Base-by-base conservation (phyloP, 2,888 invertebrate species). In the Griposia aprilina region DNA sequence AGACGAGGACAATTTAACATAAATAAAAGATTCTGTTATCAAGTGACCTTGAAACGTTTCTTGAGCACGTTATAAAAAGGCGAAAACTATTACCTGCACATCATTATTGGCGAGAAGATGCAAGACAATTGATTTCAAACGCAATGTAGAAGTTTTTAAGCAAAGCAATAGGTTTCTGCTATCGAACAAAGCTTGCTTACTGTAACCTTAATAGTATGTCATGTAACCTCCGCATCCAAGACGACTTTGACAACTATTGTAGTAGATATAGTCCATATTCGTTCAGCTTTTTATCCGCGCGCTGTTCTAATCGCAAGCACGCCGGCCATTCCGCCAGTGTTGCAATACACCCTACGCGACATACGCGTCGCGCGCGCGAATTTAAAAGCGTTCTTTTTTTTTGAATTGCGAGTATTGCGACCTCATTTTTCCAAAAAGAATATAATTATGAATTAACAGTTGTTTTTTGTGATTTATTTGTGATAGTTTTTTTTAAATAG, bases 301-400 rank as follows among this genome's bases (percentile, higher is more conserved):
- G 76, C 74, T 67, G 72, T 75, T 82, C 83, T 87, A 85, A 85
- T 87, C 80, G 74, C 79, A 65, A 80, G 74, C 70, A 26, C 78
- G 76, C 78, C 41, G 72, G 55, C 62, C 69, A 86, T 83, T 78
- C 80, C 23, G 86, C 80, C 88, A 86, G 90, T 90, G 86, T 87
- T 88, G 84, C 85, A 87, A 87, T 80, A 86, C 85, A 78, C 85
- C 82, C 81, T 82, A 74, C 77, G 70, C 86, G 82, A 85, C 45
- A 78, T 78, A 87, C 86, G 86, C 86, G 88, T 79, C 60, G 82
- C 74, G 73, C 78, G 83, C 82, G 86, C 82, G 68, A 81, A 82
- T 80, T 79, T 78, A 72, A 66, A 68, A 74, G 82, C 82, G 76
- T 67, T 72, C 67, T 74, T 76, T 79, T 83, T 79, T 82, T 76